These are phyloP conservation scores for Sebastes fasciatus DNA, from an alignment of 2,113 vertebrate genomes.

Conservation along the genomic window DNA sequence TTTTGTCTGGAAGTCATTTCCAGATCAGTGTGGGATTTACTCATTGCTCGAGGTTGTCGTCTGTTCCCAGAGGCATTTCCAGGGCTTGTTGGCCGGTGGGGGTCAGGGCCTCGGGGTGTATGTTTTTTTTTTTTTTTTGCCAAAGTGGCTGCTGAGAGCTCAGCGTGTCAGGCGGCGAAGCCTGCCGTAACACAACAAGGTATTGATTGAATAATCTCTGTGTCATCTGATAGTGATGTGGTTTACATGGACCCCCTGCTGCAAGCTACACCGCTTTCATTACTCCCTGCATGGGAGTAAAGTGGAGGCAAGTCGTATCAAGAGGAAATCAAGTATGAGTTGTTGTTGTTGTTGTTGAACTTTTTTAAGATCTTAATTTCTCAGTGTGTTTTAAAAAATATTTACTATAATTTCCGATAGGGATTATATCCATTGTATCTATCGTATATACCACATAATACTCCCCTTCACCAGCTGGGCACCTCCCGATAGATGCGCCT, in stretches of 20 bases:
- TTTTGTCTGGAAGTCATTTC: conserved; percentile 48
- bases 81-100: conserved; percentile 48
- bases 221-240: conserved; percentile 77
- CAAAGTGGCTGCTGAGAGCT: conserved; percentile 46
- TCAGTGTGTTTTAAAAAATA: background rate
- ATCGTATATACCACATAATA: background rate
- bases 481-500: background rate
- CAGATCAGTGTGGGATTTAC: conserved; percentile 53
- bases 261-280: conserved; percentile 59
- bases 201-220: conserved; percentile 89
- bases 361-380: background rate
- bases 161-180: conserved; percentile 47
- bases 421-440: background rate
- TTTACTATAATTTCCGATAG: no score
- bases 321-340: background rate
- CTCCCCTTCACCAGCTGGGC: background rate
- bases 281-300: conserved; percentile 42
- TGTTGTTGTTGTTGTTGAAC: background rate
- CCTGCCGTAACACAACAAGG: conserved; percentile 58
- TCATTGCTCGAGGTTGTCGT: conserved; percentile 54
- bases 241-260: conserved; percentile 81
- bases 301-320: background rate
- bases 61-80: conserved; percentile 70
- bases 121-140: conserved; percentile 19
- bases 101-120: conserved; percentile 74